Evolutionary conservation across 2,888 invertebrate genomes (phyloP).

Genomic region (Torymus aiolomorphi): DNA sequence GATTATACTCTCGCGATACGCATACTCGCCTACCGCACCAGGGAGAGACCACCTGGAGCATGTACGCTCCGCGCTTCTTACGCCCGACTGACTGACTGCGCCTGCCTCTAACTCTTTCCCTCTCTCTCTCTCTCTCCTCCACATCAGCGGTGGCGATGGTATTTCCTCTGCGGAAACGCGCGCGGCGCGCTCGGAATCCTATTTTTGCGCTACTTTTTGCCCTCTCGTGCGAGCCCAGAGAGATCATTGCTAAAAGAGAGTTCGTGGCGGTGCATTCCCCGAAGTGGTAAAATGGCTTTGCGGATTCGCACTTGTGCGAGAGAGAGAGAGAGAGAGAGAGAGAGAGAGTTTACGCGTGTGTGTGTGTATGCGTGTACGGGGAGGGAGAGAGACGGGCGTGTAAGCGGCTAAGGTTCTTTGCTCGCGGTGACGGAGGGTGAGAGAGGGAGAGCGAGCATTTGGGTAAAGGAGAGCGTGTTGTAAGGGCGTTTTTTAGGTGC

Average conservation of each 20-base stretch:
- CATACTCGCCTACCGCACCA: too few species aligned
- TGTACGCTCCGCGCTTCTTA: neutral
- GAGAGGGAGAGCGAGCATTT: too few species aligned
- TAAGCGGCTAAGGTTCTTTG: too few species aligned
- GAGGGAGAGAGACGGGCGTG: constrained; percentile 1
- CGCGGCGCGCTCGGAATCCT: constrained; percentile 31
- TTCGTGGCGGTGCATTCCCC: constrained; percentile 51
- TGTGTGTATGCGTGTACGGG: neutral
- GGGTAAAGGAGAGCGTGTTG: neutral
- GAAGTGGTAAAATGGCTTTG: constrained; percentile 54
- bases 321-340: constrained; percentile 14
- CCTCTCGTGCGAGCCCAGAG: neutral
- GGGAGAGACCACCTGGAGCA: constrained; percentile 31
- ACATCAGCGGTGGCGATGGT: neutral
- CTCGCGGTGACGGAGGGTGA: too few species aligned
- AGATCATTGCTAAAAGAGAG: neutral
- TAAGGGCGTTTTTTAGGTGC: constrained; percentile 17
- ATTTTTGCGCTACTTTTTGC: constrained; percentile 33
- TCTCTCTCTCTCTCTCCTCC: neutral
- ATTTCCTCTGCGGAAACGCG: constrained; percentile 17
- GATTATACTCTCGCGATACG: constrained; percentile 9
- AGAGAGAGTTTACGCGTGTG: constrained; percentile 19
- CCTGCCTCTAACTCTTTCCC: neutral
- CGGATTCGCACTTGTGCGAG: constrained; percentile 49
- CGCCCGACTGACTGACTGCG: neutral